phyloP scores from a whole-genome alignment of 2,113 vertebrate genomes.

The Zosterops borbonicus region DNA sequence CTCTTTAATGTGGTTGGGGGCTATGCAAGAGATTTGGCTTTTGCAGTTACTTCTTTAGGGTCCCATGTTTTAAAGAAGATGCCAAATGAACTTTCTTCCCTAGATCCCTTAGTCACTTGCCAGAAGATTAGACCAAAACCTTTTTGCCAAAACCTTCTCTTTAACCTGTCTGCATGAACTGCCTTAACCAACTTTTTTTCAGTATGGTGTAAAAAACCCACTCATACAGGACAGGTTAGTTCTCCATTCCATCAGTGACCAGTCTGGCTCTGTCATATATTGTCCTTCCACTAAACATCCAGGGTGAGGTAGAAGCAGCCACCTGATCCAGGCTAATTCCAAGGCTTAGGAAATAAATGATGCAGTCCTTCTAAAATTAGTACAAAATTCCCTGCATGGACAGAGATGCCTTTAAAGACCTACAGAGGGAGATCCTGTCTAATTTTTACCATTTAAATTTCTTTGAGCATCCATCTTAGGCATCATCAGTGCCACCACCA shows the following conservation, averaged over 20 bases:
- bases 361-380: not conserved
- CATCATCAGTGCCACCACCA: not conserved
- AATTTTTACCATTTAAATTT: not conserved
- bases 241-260: not conserved
- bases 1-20: not conserved
- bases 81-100: not conserved
- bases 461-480: not conserved
- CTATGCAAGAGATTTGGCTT: not conserved
- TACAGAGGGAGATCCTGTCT: conserved; percentile 55
- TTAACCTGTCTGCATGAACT: not conserved
- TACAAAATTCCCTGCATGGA: not conserved
- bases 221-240: not conserved
- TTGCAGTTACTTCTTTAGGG: not conserved
- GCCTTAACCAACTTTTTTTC: not conserved
- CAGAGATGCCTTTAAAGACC: conserved; percentile 37
- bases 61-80: not conserved
- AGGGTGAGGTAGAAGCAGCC: not conserved
- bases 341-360: not conserved
- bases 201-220: not conserved
- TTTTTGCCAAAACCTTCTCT: not conserved
- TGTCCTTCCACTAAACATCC: not conserved
- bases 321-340: not conserved
- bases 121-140: not conserved
- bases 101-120: not conserved
- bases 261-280: not conserved